Evolutionary conservation across 2,888 invertebrate genomes (phyloP), one percentile per base, ranked within the genome.

Genomic region (Drosophila anceps): DNA sequence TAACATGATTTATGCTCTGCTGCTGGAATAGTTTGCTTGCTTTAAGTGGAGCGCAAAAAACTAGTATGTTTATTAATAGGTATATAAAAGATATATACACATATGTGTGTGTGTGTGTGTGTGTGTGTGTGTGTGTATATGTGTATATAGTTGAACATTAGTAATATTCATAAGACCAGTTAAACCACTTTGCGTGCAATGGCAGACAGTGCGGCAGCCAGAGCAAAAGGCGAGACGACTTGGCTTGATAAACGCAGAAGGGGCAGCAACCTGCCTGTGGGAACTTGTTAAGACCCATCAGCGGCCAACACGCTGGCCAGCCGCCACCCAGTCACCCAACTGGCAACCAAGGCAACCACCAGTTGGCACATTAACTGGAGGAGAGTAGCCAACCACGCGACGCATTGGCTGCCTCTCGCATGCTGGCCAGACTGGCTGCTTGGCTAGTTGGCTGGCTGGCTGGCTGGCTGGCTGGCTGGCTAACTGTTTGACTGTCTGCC

Each of bases 111-210:
- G 18, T 12, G 10, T 29, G n/a, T 29, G 13, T 61, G 27, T 50
- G 15, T 33, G 9, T 43, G 2, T 3, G 6, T 31, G 18, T 12
- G 10, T 29, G n/a, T 29, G 13, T 18, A 18, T 35, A 13, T 20
- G 5, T 9, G 20, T 35, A 24, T 51, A 51, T 20, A 35, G 79
- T 24, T 65, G 69, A 65, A 69, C 78, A 74, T 78, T 78, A 71
- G 79, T 84, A 84, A 79, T 73, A 80, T 79, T 82, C 80, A 78
- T 82, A 86, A 84, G 77, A 86, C 84, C 84, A 87, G 87, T 84
- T 86, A 78, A 73, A 84, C 87, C 75, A 84, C 84, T 84, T 83
- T 84, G 80, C 77, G 73, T 85, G 87, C 80, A 84, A 50, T 53
- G 87, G 82, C 84, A 84, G 87, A 87, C 84, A 79, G 51, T 64